Evolutionary conservation across 2,888 invertebrate genomes (phyloP).

Genomic region (Mythimna lalbum): DNA sequence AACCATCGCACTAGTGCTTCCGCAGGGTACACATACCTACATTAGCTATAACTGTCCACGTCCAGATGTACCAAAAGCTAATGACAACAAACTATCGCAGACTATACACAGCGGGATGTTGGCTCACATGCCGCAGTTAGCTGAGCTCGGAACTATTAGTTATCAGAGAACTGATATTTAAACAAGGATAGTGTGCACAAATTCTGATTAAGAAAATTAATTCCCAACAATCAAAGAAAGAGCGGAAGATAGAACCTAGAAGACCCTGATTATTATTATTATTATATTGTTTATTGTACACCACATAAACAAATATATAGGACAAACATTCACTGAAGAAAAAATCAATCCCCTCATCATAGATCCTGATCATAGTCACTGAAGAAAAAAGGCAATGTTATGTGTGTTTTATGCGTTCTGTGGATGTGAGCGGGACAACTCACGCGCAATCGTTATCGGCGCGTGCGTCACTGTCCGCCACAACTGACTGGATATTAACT

Average conservation of each 20-base stretch:
- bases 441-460: conserved; percentile 42
- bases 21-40: neutral
- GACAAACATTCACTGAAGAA: too few relatives aligned
- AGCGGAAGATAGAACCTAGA: neutral
- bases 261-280: too few relatives aligned
- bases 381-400: neutral
- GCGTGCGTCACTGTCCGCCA: conserved; percentile 55
- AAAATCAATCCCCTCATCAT: too few relatives aligned
- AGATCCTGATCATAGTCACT: neutral
- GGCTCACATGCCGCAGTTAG: neutral
- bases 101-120: neutral
- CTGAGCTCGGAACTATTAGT: too few relatives aligned
- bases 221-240: too few relatives aligned
- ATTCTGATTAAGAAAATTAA: neutral
- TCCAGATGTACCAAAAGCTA: neutral
- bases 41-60: neutral
- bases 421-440: neutral
- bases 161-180: too few relatives aligned
- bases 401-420: neutral
- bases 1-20: conserved; percentile 16
- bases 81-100: neutral
- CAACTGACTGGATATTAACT: conserved; percentile 51
- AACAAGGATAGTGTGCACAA: neutral
- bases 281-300: too few relatives aligned
- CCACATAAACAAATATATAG: too few relatives aligned